Base-by-base conservation (phyloP, 1,140 invertebrate genomes). In the Lethocerus indicus region DNA sequence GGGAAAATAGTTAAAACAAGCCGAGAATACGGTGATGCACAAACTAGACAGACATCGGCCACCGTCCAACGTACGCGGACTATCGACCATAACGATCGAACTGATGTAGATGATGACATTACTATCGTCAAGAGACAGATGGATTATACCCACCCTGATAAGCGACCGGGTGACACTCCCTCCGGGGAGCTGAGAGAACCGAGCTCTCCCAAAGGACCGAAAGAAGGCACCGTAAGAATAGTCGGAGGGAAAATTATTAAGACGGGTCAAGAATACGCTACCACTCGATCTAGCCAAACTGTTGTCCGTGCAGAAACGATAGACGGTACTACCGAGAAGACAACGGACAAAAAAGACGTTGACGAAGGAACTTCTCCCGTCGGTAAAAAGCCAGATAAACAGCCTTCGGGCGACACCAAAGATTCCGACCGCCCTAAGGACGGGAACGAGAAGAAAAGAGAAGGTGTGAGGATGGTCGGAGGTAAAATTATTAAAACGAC, bases 1-100 rank as follows among this genome's bases (percentile, higher is more conserved):
- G 51, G 51, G 26, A 55, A 55, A 45, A 25, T 55, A 14, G 43
- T 55, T 1, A 53, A 55, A 40, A 45, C 46, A 3, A 41, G 37
- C 24, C 16, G 16, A n/a, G 18, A 47, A 29, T 12, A 29, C 21
- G 6, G 26, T 27, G 3, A 28, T 1, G 46, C 5, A n/a, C 29
- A 9, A 32, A 32, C 29, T 32, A n/a, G n/a, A 32, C n/a, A 32
- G 7, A 32, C 29, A n/a, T 9, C 29, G n/a, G 29, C n/a, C 9
- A 32, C 29, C n/a, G 29, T 9, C n/a, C 9, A 32, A 32, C 29
- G 29, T n/a, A 32, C 29, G n/a, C n/a, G 7, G 7, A 32, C 29
- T 32, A 32, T 9, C 9, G 29, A 9, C 29, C n/a, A 32, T 32
- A 32, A 32, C n/a, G 29, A 32, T 9, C 9, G n/a, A n/a, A 9